Percentiles rank a stretch among this genome's conserved stretches.
Conservation (phyloP, 2,797 vertebrate genomes). For the Buceros bicornis region DNA sequence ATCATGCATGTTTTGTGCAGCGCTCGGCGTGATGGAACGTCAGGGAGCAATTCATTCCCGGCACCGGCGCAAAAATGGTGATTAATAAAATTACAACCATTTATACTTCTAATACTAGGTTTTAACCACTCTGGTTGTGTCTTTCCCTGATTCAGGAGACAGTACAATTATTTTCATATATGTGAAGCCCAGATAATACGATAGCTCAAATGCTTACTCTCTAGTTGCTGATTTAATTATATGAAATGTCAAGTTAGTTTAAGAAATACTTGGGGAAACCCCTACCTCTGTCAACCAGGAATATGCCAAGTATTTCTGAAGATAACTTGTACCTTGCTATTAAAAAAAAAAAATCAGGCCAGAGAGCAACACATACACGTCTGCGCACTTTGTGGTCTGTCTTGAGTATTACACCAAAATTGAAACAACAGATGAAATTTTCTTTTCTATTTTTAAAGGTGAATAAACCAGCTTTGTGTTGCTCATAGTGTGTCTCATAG, state of each 20-base stretch:
- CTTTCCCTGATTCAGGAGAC: not conserved
- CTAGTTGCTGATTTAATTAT: slow-evolving; percentile 63
- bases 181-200: not conserved
- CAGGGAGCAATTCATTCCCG: not conserved
- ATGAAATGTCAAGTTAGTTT: slow-evolving; percentile 57
- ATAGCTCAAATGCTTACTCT: slow-evolving; percentile 50
- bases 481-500: not conserved
- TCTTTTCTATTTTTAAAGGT: not conserved
- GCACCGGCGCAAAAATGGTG: not conserved
- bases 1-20: not conserved
- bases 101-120: slow-evolving; percentile 30
- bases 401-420: not conserved
- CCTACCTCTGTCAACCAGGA: slow-evolving; percentile 22
- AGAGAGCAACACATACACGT: not conserved
- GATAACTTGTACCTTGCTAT: slow-evolving; percentile 11
- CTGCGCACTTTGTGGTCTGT: fast-evolving
- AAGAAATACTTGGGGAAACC: slow-evolving; percentile 51
- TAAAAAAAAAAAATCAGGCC: not conserved
- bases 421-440: not conserved
- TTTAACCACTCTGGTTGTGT: slow-evolving; percentile 32
- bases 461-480: not conserved
- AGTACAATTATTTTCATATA: slow-evolving; percentile 46
- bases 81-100: slow-evolving; percentile 43
- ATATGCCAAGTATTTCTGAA: slow-evolving; percentile 1
- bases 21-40: fast-evolving